Evolutionary conservation across 1,140 invertebrate genomes (phyloP), one percentile per base, ranked within the genome.

Genomic region (Neocloeon triangulifer): DNA sequence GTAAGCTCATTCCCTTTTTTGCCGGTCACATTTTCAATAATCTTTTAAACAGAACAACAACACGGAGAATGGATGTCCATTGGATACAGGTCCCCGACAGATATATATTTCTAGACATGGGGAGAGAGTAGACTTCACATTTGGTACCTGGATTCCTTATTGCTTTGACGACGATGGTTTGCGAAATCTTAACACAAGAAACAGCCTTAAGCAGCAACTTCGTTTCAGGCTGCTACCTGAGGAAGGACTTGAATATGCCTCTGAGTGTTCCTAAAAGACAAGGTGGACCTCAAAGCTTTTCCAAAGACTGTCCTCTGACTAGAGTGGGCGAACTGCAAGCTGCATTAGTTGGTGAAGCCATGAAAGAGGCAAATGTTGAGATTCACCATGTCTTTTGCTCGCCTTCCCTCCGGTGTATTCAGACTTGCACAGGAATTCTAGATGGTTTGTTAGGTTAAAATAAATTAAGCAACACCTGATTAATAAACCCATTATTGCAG

Each of bases 211-310:
- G 4, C 6, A 2, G 4, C n/a, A 19, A 32, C 3, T 25, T 32
- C 4, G 3, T 20, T n/a, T 25, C 39, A 54, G 62, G 59, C 4
- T 47, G 49, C 15, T 91, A 91, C 43, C 52, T 69, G 9, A 60
- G 75, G 9, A 74, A 74, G 45, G 85, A 94, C 50, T 53, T 94
- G 12, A 95, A 95, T 43, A 78, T 92, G 73, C 88, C 86, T 4
- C 61, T 66, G 30, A 58, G 55, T 25, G 50, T 91, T 39, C 69
- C 74, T 1, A 47, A 48, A n/a, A 45, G 69, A 25, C 60, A 55
- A 28, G 59, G 58, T 30, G 59, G 59, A 23, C 64, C 66, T 10
- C 56, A 67, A 30, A 68, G 70, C 18, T 88, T 73, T 53, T 56
- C 65, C 30, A 69, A 73, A 40, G 88, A 95, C 50, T 72, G 72